Base-by-base conservation (phyloP, 2,113 vertebrate genomes). In the Oophaga pumilio region DNA sequence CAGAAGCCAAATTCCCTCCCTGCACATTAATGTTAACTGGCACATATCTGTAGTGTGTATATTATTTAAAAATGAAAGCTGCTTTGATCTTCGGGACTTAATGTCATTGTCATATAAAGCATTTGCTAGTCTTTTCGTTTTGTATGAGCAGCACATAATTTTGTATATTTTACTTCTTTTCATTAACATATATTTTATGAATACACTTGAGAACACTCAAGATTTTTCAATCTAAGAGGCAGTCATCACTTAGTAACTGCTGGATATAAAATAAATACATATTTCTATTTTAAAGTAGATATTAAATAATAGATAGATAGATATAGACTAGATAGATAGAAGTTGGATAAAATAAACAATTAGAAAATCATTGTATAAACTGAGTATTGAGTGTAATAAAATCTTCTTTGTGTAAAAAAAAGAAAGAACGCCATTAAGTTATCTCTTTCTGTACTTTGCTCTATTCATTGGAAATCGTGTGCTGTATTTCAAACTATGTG, bases 1-100 rank as follows among this genome's bases (percentile, higher is more conserved):
- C 92, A 95, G 92, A 94, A 95, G 94, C 94, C 93, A 95, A 93
- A 94, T 94, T 93, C 94, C 93, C 92, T 89, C 84, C 90, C 92
- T 91, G 89, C 93, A 93, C 94, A 87, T 95, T 94, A 93, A 86
- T 93, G 90, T 89, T 90, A 91, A 91, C 90, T 92, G 88, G 90
- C 91, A 94, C 81, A 91, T 90, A 90, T 86, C 93, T 92, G 93
- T 92, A 91, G 90, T 95, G 85, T 86, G 85, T 56, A 80, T 76
- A 84, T 88, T 60, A 88, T 77, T 88, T 88, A 84, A 28, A 88
- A 77, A 68, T 83, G 59, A 84, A 74, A 84, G 57, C 80, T 84
- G 81, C 81, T 73, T 82, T 59, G 69, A 86, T 79, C 76, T 86
- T 64, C 43, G 28, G 33, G 62, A 79, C 62, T 78, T 78, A 68